Conservation (phyloP, 2,113 vertebrate species). For the Hydropotes inermis region DNA sequence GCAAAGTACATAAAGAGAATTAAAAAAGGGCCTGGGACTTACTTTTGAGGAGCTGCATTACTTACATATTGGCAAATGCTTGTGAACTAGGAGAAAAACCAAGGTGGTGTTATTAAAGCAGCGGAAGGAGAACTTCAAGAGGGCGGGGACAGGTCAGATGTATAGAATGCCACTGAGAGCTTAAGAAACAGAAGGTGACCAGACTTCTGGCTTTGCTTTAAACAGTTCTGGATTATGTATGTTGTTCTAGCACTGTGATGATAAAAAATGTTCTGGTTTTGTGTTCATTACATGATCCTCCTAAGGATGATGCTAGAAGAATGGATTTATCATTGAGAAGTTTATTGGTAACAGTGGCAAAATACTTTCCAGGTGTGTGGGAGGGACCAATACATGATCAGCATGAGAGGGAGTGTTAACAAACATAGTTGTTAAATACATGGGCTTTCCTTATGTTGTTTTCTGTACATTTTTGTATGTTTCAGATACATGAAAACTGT, state of each 20-base stretch:
- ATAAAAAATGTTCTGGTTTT: not conserved
- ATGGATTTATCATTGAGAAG: not conserved
- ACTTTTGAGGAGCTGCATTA: not conserved
- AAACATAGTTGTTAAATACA: not conserved
- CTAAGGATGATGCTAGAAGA: not conserved
- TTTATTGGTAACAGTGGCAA: not conserved
- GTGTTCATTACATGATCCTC: not conserved
- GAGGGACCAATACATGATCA: not conserved
- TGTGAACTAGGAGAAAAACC: not conserved
- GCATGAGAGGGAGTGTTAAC: not conserved
- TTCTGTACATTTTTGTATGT: not conserved
- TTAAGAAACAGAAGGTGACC: not conserved
- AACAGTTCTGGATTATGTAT: not conserved
- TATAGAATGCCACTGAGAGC: no score
- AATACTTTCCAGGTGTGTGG: not conserved
- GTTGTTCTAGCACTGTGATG: not conserved
- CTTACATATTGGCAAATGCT: not conserved
- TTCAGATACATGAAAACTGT: not conserved
- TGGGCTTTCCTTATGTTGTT: not conserved
- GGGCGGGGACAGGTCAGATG: not conserved
- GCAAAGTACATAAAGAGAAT: not conserved
- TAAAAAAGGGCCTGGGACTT: not conserved
- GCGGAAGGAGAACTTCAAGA: not conserved
- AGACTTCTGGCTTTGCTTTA: not conserved
- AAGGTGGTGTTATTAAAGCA: not conserved